phyloP scores from a whole-genome alignment of 2,888 invertebrate species.

The Synergus umbraculus region DNA sequence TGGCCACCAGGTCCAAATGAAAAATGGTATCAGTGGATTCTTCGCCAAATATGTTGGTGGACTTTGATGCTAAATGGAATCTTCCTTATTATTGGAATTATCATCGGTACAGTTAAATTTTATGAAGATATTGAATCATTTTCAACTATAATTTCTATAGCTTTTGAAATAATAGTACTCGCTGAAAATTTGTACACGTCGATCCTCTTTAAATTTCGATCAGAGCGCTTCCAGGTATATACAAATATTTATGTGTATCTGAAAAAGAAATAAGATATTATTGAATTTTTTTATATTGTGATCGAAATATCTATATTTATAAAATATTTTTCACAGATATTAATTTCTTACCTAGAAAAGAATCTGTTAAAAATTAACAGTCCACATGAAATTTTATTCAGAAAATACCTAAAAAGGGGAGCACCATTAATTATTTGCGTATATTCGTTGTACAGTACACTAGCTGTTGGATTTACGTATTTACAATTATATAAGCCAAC shows the following conservation, averaged over 20 bases:
- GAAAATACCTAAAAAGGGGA: neutral
- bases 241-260: neutral
- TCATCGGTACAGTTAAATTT: neutral
- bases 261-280: too few species aligned
- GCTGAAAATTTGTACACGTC: neutral
- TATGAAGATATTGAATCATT: neutral
- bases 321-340: neutral
- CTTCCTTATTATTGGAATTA: neutral
- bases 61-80: slow-evolving; percentile 6
- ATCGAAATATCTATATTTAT: too few species aligned
- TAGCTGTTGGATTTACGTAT: slow-evolving; percentile 6
- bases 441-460: neutral
- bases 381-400: neutral
- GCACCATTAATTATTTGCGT: neutral
- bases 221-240: neutral
- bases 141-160: slow-evolving; percentile 1
- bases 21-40: neutral
- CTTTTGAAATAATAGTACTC: slow-evolving; percentile 19
- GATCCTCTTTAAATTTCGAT: neutral
- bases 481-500: neutral
- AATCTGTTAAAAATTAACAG: neutral
- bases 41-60: slow-evolving; percentile 19
- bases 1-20: neutral
- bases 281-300: too few species aligned
- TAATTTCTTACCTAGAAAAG: neutral